Conservation (phyloP, 2,113 vertebrate species). For the Anguilla japonica region DNA sequence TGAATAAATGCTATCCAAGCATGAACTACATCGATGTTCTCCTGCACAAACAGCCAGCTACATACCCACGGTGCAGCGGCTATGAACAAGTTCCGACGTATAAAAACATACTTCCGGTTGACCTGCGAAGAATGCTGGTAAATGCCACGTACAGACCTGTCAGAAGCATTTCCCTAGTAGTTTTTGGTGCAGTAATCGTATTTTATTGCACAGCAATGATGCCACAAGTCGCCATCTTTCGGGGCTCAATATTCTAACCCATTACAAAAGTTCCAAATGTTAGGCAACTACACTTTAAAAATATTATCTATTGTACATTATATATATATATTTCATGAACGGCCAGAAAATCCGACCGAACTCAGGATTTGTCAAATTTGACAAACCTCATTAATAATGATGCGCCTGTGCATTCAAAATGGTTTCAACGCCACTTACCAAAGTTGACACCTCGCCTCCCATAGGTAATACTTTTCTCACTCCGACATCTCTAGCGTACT, state of each 20-base stretch:
- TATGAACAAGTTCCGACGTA: constrained; percentile 21
- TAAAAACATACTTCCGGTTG: constrained; percentile 25
- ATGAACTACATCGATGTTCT: background rate
- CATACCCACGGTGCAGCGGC: constrained; percentile 16
- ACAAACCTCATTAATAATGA: no score
- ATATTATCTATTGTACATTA: no score
- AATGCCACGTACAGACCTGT: background rate
- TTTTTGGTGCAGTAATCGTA: background rate
- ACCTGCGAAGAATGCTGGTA: background rate
- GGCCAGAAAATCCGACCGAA: no score
- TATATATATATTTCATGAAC: no score
- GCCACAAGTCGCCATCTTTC: background rate
- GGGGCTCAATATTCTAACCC: background rate
- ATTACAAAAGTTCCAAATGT: background rate
- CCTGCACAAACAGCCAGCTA: background rate
- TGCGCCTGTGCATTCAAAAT: no score
- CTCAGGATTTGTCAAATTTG: no score
- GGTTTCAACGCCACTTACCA: no score
- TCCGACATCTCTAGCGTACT: no score
- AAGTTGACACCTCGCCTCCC: no score
- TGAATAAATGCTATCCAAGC: background rate
- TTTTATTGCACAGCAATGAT: background rate
- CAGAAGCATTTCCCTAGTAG: background rate
- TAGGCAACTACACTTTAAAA: no score
- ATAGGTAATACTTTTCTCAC: no score